These are phyloP conservation scores for Drosophila erecta DNA, from an alignment of 1,140 invertebrate genomes.

Conservation along the genomic window DNA sequence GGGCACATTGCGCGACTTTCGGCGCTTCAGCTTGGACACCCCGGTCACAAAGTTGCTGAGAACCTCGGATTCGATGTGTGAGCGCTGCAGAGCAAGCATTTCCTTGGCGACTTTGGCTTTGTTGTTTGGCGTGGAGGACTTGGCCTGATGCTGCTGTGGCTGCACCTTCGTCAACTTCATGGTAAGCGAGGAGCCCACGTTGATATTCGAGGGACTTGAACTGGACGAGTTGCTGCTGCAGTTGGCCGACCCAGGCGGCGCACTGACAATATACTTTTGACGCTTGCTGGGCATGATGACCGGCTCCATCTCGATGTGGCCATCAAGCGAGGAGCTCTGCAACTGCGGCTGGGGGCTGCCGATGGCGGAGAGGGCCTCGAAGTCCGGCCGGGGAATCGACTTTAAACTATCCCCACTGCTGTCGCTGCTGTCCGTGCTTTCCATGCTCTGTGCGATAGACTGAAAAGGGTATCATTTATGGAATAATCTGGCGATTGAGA, in stretches of 20 bases:
- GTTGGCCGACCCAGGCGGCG: conserved; percentile 54
- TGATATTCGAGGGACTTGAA: conserved; percentile 40
- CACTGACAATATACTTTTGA: conserved; percentile 67
- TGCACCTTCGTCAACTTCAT: conserved; percentile 71
- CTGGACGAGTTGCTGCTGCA: conserved; percentile 56
- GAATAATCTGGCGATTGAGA: background rate
- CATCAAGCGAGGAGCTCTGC: conserved; percentile 19
- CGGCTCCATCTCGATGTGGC: conserved; percentile 43
- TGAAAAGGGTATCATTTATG: background rate
- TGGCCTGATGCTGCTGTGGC: conserved; percentile 2
- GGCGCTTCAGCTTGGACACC: conserved; percentile 52
- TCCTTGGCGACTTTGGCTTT: conserved; percentile 55
- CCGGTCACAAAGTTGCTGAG: conserved; percentile 71
- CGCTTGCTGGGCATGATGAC: conserved; percentile 49
- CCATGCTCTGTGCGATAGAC: conserved; percentile 33
- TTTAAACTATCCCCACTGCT: conserved; percentile 68
- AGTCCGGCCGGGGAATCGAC: conserved; percentile 75
- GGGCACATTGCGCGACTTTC: conserved; percentile 50
- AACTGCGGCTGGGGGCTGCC: conserved; percentile 62
- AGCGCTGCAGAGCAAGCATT: conserved; percentile 66
- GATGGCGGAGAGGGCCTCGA: conserved; percentile 70
- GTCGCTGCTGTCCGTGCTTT: conserved; percentile 64
- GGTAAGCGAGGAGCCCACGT: conserved; percentile 54
- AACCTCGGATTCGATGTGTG: conserved; percentile 75
- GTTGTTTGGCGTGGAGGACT: conserved; percentile 54